Percentiles rank a stretch among this genome's conserved stretches.
Conservation (phyloP, 1,140 invertebrate genomes). For the Dufourea novaeangliae region DNA sequence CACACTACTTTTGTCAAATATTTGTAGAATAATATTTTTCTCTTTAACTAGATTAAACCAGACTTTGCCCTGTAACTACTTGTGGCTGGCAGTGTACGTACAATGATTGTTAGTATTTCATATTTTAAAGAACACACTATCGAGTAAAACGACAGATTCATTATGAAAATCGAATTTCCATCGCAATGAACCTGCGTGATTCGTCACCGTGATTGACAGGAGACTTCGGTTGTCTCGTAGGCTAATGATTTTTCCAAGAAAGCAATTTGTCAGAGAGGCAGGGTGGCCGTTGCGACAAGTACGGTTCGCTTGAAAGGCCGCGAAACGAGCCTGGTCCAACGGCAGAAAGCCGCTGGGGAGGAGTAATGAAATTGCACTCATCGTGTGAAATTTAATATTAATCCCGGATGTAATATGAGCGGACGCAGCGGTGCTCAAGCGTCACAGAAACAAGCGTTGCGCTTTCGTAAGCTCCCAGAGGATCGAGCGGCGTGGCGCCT, state of each 20-base stretch:
- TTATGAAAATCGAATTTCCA: too few relatives aligned
- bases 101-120: too few relatives aligned
- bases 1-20: too few relatives aligned
- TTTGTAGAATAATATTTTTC: too few relatives aligned
- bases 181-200: too few relatives aligned
- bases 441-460: constrained; percentile 59
- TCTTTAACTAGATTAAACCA: too few relatives aligned
- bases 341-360: constrained; percentile 51
- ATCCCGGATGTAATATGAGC: constrained; percentile 77
- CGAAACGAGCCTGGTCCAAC: constrained; percentile 27
- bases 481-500: constrained; percentile 6
- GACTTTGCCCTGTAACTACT: too few relatives aligned
- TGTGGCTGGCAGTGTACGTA: too few relatives aligned
- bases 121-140: too few relatives aligned
- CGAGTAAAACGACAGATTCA: too few relatives aligned
- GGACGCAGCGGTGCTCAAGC: constrained; percentile 67
- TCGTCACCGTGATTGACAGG: too few relatives aligned
- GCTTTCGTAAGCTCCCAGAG: constrained; percentile 15
- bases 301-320: constrained; percentile 25
- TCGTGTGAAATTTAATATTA: constrained; percentile 81
- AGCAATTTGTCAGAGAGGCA: constrained; percentile 65
- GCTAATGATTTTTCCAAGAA: constrained; percentile 69
- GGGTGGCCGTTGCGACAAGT: constrained; percentile 38
- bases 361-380: constrained; percentile 79
- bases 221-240: constrained; percentile 53